Percentiles rank a stretch among this genome's conserved stretches.
Conservation (phyloP, 2,888 invertebrate species). For the Ectemnius continuus region DNA sequence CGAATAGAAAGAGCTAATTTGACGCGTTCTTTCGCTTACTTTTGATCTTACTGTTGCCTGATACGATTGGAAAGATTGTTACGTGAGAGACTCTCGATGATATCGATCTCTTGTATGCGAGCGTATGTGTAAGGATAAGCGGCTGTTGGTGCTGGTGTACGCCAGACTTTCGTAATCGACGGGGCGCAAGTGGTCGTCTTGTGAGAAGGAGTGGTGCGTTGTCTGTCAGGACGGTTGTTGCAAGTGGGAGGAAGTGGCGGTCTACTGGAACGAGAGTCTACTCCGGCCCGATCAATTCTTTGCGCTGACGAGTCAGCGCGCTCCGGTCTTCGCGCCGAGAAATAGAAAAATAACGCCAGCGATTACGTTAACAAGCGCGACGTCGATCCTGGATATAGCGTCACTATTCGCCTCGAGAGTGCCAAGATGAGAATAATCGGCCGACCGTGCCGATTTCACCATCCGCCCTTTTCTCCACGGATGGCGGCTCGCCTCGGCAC, state of each 20-base stretch:
- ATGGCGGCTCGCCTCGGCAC: conserved; percentile 17
- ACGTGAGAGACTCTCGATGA: background rate
- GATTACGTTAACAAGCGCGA: conserved; percentile 25
- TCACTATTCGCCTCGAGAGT: background rate
- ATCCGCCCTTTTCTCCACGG: background rate
- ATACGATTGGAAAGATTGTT: background rate
- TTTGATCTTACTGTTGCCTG: background rate
- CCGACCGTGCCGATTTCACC: conserved; percentile 29
- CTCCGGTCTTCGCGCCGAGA: conserved; percentile 16
- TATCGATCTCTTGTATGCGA: background rate
- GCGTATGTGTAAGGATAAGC: background rate
- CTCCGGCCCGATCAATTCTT: conserved; percentile 2
- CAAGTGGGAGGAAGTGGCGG: conserved; percentile 5
- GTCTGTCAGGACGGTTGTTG: conserved; percentile 10
- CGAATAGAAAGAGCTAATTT: background rate
- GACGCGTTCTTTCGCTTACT: background rate
- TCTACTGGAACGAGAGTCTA: conserved; percentile 11
- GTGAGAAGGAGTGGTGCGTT: conserved; percentile 7
- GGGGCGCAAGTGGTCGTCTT: conserved; percentile 2
- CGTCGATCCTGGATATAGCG: conserved; percentile 8
- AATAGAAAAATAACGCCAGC: conserved; percentile 54
- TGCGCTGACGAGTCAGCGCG: conserved; percentile 13
- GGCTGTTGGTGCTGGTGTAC: background rate
- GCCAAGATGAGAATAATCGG: conserved; percentile 1
- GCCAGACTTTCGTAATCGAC: conserved; percentile 11